Evolutionary conservation across 1,140 invertebrate species (phyloP).

Genomic region (Drosophila nikananu): DNA sequence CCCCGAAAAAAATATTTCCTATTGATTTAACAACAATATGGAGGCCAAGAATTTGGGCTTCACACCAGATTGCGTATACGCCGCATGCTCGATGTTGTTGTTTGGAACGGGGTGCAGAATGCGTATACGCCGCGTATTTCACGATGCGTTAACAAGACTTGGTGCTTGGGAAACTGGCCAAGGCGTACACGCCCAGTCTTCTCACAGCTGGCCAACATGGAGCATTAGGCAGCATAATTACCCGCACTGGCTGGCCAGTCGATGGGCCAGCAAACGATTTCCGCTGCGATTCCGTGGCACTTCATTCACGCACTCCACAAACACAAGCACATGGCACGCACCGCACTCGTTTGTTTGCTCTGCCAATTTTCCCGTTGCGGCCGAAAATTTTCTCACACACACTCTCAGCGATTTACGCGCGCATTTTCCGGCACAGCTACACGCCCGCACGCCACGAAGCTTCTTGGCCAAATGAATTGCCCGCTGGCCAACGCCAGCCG

Average conservation of each 20-base stretch:
- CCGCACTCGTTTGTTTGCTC: conserved; percentile 48
- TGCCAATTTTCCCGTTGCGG: conserved; percentile 40
- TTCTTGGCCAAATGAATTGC: conserved; percentile 80
- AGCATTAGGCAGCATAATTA: conserved; percentile 46
- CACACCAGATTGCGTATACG: conserved; percentile 19
- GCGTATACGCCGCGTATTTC: conserved; percentile 27
- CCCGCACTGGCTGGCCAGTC: conserved; percentile 52
- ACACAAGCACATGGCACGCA: conserved; percentile 52
- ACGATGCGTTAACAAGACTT: background rate
- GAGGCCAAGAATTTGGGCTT: background rate
- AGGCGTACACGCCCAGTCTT: conserved; percentile 11
- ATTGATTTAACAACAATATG: conserved; percentile 56
- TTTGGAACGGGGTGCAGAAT: background rate
- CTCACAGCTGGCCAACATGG: conserved; percentile 19
- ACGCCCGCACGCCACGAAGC: conserved; percentile 80
- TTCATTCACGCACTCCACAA: conserved; percentile 58
- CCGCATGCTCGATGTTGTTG: background rate
- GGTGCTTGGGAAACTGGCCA: background rate
- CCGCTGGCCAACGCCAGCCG: conserved; percentile 62
- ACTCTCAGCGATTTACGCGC: conserved; percentile 70
- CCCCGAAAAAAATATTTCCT: conserved; percentile 18
- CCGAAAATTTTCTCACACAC: conserved; percentile 51
- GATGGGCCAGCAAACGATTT: conserved; percentile 56
- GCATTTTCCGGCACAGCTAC: conserved; percentile 70
- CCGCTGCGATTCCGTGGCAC: conserved; percentile 40